Evolutionary conservation across 2,797 vertebrate genomes (phyloP), one percentile per base, ranked within the genome.

Genomic region (Coilia nasus): DNA sequence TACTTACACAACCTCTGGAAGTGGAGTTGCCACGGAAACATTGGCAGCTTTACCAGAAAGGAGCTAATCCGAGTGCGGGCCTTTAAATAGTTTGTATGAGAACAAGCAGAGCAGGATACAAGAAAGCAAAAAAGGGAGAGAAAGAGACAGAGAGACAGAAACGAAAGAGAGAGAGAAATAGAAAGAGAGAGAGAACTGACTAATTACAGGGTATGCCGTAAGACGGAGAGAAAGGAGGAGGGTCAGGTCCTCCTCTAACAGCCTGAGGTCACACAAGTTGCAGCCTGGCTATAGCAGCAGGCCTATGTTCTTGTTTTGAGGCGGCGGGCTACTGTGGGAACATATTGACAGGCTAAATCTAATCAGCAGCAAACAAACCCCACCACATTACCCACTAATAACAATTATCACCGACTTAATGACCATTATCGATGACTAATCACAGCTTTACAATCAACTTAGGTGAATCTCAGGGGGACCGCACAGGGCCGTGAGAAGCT

Each of bases 381-480:
- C 17, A 75, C 67, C 71, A 78, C 6, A 31, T 19, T 19, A 44
- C 15, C 71, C 35, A 41, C 71, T 44, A 78, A 78, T 78, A 78
- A 78, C 35, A 41, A 78, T 78, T 78, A 44, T 78, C 71, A 44
- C 31, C 41, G 35, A 21, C 71, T 78, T 78, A 78, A 78, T 78
- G 31, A 44, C 31, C 15, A 19, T 78, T 78, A 78, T 78, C 35
- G 41, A 44, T 78, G 31, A 78, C 71, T 78, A 78, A 78, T 78
- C 71, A 17, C 71, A 44, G 31, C 71, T 78, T 44, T 44, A 78
- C 71, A 78, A 44, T 78, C 19, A 78, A 78, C 71, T 78, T 21
- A 78, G 41, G 71, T 44, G 71, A 44, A 44, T 78, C 17, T 71
- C 28, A 5, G 2, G 25, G 62, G 62, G 15, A n/a, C 11, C 15